Conservation (phyloP, 2,797 vertebrate species). For the Sebastes elongatus region DNA sequence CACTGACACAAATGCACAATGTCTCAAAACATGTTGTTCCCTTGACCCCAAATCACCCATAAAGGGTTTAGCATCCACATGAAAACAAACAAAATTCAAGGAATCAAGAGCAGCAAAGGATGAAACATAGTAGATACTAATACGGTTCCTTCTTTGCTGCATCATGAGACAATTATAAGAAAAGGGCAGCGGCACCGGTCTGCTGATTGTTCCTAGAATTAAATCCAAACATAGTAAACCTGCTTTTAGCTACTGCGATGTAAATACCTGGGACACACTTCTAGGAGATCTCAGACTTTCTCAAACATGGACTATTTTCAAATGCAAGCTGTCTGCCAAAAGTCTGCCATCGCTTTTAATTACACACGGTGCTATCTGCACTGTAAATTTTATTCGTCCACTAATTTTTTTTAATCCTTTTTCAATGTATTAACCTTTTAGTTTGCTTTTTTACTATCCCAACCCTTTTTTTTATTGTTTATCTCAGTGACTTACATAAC, state of each 20-base stretch:
- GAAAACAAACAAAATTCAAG: slow-evolving; percentile 8
- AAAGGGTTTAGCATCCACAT: slow-evolving; percentile 3
- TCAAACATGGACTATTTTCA: neutral
- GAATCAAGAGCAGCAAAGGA: slow-evolving; percentile 3
- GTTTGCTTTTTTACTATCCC: neutral
- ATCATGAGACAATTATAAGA: neutral
- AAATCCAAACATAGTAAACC: neutral
- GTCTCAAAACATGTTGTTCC: neutral
- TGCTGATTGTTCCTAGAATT: neutral
- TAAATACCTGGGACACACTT: neutral
- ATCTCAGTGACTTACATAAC: neutral
- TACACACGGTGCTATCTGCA: neutral
- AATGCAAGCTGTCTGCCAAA: neutral
- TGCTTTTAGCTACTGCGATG: neutral
- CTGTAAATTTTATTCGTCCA: neutral
- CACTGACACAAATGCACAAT: neutral
- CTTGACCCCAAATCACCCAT: neutral
- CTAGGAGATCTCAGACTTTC: neutral
- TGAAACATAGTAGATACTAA: neutral
- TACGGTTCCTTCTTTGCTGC: neutral
- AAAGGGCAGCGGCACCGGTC: neutral
- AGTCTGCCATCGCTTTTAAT: neutral
- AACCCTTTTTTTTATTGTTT: neutral
- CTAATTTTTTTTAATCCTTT: neutral
- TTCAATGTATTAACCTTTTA: neutral